phyloP scores from a whole-genome alignment of 2,888 invertebrate genomes.

The Apodemia mormo region DNA sequence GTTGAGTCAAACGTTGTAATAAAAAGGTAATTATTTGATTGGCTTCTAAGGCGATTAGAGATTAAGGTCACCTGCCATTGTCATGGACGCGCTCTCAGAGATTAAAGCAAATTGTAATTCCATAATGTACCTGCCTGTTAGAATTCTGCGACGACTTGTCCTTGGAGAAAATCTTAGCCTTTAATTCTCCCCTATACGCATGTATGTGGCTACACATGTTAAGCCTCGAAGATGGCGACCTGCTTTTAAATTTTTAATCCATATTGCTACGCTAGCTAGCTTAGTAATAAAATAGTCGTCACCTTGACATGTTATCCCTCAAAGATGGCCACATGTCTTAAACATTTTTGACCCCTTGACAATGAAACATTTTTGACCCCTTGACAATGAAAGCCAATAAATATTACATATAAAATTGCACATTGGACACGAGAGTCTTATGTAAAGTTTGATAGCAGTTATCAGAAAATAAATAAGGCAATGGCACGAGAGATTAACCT shows the following conservation, averaged over 20 bases:
- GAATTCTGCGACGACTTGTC: too few species aligned
- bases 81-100: neutral
- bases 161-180: neutral
- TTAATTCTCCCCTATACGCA: neutral
- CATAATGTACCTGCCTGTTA: neutral
- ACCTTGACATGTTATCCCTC: too few species aligned
- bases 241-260: too few species aligned
- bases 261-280: too few species aligned
- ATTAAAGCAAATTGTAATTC: neutral
- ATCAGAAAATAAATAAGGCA: conserved; percentile 10
- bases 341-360: too few species aligned
- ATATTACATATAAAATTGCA: neutral
- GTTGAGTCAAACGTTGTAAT: neutral
- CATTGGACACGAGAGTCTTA: neutral
- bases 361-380: too few species aligned
- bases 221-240: too few species aligned
- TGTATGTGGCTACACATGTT: too few species aligned
- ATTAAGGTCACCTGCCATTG: conserved; percentile 15
- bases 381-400: neutral
- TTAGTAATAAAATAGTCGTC: too few species aligned
- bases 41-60: conserved; percentile 15
- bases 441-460: neutral
- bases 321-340: too few species aligned
- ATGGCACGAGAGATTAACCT: conserved; percentile 11
- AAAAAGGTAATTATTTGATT: conserved; percentile 11